These are phyloP conservation scores for Taeniopygia guttata DNA, from an alignment of 2,797 vertebrate genomes.

Conservation along the genomic window DNA sequence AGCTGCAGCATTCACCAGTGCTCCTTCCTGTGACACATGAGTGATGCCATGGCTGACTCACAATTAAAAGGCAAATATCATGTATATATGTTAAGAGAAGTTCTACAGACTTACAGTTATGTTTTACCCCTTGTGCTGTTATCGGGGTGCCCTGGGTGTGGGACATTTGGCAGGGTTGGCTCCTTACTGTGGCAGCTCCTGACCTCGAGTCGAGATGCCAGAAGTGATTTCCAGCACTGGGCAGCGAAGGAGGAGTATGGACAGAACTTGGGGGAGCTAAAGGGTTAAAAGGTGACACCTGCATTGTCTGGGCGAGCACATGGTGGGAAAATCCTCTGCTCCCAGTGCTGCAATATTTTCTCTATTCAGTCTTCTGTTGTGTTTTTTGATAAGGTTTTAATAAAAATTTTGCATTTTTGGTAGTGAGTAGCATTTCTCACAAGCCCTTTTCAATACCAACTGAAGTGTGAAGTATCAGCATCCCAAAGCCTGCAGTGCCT, in stretches of 20 bases:
- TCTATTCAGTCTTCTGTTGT: background rate
- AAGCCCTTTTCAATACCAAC: background rate
- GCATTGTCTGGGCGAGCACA: background rate
- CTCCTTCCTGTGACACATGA: background rate
- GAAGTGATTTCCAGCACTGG: background rate
- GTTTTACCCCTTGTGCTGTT: background rate
- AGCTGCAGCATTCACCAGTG: background rate
- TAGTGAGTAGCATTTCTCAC: background rate
- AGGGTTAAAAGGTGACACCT: background rate
- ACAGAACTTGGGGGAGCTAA: background rate
- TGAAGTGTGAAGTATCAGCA: background rate
- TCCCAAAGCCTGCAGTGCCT: background rate
- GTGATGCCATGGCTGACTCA: background rate
- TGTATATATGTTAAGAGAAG: background rate
- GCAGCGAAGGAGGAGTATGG: background rate
- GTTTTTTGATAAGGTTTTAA: background rate
- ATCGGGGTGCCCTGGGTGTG: background rate
- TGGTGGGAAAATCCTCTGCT: background rate
- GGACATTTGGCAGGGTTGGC: background rate
- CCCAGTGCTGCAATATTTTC: rapidly evolving
- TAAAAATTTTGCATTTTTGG: background rate
- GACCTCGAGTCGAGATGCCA: background rate
- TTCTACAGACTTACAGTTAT: background rate
- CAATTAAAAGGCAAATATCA: background rate
- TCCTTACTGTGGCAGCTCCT: background rate